A percentile compares a stretch with the other conserved stretches of the same genome.
phyloP scores from a whole-genome alignment of 2,888 invertebrate genomes.

The Actias luna region DNA sequence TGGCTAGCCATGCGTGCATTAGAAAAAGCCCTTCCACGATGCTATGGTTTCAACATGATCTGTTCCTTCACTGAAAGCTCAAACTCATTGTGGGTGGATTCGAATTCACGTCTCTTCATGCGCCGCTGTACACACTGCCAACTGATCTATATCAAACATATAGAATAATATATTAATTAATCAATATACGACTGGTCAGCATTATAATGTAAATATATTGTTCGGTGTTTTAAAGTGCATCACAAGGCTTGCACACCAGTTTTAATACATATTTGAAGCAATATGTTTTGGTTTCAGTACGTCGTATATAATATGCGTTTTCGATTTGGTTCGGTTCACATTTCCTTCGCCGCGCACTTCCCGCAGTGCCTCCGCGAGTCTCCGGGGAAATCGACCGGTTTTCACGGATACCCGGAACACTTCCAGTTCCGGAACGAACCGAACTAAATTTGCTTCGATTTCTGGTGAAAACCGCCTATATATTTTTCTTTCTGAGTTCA shows the following conservation, averaged over 20 bases:
- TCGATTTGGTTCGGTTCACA: slow-evolving; percentile 5
- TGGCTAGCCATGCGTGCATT: too few relatives aligned
- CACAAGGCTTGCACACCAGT: background rate
- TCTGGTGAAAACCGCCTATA: background rate
- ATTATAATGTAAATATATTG: background rate
- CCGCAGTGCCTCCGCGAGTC: background rate
- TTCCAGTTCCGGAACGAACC: background rate
- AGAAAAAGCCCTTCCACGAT: too few relatives aligned
- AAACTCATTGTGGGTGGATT: too few relatives aligned
- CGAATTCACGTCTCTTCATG: too few relatives aligned
- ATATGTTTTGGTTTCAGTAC: background rate
- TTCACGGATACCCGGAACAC: slow-evolving; percentile 1
- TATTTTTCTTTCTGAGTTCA: background rate
- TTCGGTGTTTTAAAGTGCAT: background rate
- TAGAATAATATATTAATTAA: too few relatives aligned
- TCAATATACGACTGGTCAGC: too few relatives aligned
- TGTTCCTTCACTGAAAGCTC: too few relatives aligned
- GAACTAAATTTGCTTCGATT: background rate
- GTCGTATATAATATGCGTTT: background rate
- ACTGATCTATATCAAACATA: too few relatives aligned
- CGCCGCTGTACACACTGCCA: too few relatives aligned
- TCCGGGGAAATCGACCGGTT: slow-evolving; percentile 3
- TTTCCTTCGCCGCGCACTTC: background rate
- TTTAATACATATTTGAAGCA: too few relatives aligned
- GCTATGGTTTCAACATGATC: too few relatives aligned